Evolutionary conservation across 2,113 vertebrate species (phyloP), one percentile per base, ranked within the genome.

Genomic region (Stomatorhinus ivindoensis): DNA sequence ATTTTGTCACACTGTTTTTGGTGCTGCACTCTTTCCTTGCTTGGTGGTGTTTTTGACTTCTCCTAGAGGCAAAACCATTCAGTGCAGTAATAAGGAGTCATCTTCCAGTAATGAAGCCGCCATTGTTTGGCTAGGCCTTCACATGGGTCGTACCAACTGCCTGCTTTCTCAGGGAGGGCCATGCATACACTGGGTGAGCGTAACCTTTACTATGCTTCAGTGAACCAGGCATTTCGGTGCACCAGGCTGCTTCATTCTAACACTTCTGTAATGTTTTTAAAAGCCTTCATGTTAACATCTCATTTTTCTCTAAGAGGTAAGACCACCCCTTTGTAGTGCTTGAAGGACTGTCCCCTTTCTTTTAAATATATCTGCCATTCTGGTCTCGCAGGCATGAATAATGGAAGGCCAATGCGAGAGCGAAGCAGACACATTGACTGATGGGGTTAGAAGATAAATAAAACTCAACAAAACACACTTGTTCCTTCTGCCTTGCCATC

Each of bases 351-450:
- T 92, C 87, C 92, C 82, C 92, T 92, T 90, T 86, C 89, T 88
- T 90, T 91, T 93, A 93, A 94, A 94, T 95, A 95, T 94, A 95
- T 96, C 93, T 92, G 92, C 89, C 87, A 53, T 73, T 93, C 92
- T 76, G 87, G 88, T 90, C 87, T 88, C 82, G 90, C 88, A 94
- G 93, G 93, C 94, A 93, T 92, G 93, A 95, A 93, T 95, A 95
- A 94, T 93, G 92, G 92, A 92, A 93, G 90, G 92, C 11, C 91
- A 90, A 90, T 55, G 35, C 89, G 86, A 91, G 91, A 94, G 93
- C 84, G 91, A 92, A 94, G 92, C 90, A 90, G 91, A 88, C 93
- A 93, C 92, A 94, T 91, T 94, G 91, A 94, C 91, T 91, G 91
- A 93, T 92, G 85, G 15, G 0, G 55, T 87, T n/a, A 90, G 85